Evolutionary conservation across 1,140 invertebrate species (phyloP).

Genomic region (Drosophila takahashii): DNA sequence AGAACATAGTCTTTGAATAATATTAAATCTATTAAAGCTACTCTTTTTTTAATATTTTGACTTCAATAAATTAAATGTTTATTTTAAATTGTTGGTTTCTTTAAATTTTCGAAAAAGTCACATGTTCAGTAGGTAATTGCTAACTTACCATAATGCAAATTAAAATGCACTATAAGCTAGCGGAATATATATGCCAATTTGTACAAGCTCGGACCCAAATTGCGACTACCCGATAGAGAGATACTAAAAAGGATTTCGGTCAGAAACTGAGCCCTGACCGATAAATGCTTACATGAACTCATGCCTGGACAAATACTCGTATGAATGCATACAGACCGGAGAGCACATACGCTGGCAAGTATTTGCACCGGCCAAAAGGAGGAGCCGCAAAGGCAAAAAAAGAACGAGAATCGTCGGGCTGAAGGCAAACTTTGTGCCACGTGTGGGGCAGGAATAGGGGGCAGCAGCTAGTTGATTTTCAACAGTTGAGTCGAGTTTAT

Average conservation of each 20-base stretch:
- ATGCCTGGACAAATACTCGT: slow-evolving; percentile 24
- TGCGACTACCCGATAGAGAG: slow-evolving; percentile 1
- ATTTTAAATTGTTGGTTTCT: no score
- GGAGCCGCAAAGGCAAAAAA: slow-evolving; percentile 27
- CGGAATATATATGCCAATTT: no score
- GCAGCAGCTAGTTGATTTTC: slow-evolving; percentile 73
- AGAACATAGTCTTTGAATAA: no score
- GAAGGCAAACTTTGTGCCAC: slow-evolving; percentile 73
- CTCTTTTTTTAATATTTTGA: no score
- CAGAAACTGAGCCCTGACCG: slow-evolving; percentile 40
- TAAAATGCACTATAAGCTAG: no score
- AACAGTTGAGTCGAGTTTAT: slow-evolving; percentile 79
- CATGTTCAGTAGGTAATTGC: no score
- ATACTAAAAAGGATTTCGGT: slow-evolving; percentile 25
- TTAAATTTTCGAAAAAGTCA: no score
- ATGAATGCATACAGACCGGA: slow-evolving; percentile 6
- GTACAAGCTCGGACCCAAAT: background rate
- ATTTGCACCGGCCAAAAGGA: slow-evolving; percentile 57
- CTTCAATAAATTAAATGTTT: no score
- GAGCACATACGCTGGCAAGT: slow-evolving; percentile 54
- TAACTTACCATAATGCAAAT: no score
- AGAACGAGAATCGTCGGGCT: slow-evolving; percentile 34
- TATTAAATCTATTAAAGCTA: no score
- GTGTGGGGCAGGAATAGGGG: slow-evolving; percentile 25
- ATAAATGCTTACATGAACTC: slow-evolving; percentile 55